Evolutionary conservation across 2,113 vertebrate genomes (phyloP).

Genomic region (Lathamus discolor): DNA sequence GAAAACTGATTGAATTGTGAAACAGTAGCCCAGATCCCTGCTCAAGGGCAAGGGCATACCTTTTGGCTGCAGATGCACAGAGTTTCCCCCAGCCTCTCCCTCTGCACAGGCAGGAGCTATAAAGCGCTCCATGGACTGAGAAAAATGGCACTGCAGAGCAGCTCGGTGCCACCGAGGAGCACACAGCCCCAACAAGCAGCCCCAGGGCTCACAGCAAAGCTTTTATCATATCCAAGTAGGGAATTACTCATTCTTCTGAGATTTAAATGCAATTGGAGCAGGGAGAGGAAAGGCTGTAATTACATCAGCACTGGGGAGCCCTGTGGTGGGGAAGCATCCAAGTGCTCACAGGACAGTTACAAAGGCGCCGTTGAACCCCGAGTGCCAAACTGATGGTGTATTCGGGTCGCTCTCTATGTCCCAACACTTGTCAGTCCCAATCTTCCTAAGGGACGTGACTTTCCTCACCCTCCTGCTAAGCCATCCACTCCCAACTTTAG

Average conservation of each 20-base stretch:
- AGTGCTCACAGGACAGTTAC: background rate
- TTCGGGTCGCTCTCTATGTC: rapidly evolving
- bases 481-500: background rate
- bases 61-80: background rate
- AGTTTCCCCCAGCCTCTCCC: background rate
- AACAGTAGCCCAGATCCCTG: conserved; percentile 22
- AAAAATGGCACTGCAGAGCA: background rate
- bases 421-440: background rate
- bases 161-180: background rate
- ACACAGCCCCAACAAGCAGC: background rate
- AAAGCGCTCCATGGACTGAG: rapidly evolving
- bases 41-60: conserved; percentile 36
- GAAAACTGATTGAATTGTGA: conserved; percentile 42
- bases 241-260: conserved; percentile 48
- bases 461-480: background rate
- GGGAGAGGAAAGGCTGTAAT: background rate
- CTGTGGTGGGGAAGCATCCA: background rate
- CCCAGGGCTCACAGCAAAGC: background rate
- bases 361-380: background rate
- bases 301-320: background rate
- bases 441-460: background rate
- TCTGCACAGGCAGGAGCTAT: background rate
- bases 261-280: background rate
- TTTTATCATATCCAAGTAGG: background rate
- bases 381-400: background rate